These are phyloP conservation scores for Netta rufina DNA, from an alignment of 2,797 vertebrate species.

Conservation along the genomic window DNA sequence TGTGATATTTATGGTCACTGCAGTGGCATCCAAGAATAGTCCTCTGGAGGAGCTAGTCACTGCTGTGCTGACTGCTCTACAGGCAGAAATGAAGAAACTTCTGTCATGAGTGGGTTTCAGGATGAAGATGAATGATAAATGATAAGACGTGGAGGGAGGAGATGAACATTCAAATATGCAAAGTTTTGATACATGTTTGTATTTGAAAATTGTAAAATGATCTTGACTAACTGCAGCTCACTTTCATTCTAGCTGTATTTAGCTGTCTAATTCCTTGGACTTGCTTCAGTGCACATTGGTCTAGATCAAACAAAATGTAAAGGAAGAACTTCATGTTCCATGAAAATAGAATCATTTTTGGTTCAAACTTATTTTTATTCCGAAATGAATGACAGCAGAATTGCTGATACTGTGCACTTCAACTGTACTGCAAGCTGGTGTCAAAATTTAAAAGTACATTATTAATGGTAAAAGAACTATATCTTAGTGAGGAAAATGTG, in stretches of 20 bases:
- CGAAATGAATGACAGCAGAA: background rate
- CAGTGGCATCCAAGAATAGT: constrained; percentile 50
- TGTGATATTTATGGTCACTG: constrained; percentile 52
- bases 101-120: constrained; percentile 64
- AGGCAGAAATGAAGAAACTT: constrained; percentile 53
- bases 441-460: background rate
- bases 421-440: background rate
- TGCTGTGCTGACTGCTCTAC: background rate
- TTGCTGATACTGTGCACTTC: background rate
- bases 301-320: constrained; percentile 4
- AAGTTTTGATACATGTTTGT: constrained; percentile 13
- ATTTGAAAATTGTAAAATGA: background rate
- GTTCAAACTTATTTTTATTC: background rate
- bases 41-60: constrained; percentile 64
- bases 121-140: constrained; percentile 50
- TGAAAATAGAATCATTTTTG: background rate
- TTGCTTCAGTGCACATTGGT: background rate
- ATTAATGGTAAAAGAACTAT: background rate
- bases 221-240: constrained; percentile 44
- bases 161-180: background rate
- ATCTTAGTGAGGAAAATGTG: background rate
- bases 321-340: background rate
- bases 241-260: background rate
- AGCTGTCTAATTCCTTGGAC: background rate
- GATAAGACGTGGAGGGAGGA: background rate